Conservation (phyloP, 2,113 vertebrate species). For the Piprites chloris region DNA sequence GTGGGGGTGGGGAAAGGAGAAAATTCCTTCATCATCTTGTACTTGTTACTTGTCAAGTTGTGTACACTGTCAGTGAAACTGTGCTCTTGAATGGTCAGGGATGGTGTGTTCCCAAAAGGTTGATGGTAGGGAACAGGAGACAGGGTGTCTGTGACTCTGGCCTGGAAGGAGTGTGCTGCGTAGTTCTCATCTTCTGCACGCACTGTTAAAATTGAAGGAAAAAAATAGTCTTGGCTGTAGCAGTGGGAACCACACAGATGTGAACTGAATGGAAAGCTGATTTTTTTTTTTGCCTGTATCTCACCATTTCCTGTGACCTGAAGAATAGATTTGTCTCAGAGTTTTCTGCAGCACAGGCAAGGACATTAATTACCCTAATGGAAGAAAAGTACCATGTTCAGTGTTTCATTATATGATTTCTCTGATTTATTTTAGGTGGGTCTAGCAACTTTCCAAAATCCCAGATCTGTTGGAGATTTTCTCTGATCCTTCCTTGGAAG, state of each 20-base stretch:
- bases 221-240: neutral
- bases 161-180: neutral
- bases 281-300: neutral
- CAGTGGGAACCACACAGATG: slow-evolving; percentile 25
- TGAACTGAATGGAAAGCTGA: slow-evolving; percentile 1
- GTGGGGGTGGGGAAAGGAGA: neutral
- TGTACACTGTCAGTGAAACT: neutral
- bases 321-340: neutral
- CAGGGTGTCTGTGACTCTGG: neutral
- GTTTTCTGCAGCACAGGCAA: neutral
- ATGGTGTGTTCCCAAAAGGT: neutral
- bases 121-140: neutral
- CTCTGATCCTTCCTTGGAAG: neutral
- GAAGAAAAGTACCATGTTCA: neutral
- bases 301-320: slow-evolving; percentile 27
- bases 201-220: neutral
- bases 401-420: neutral
- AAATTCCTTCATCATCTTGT: neutral
- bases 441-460: neutral
- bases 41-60: neutral
- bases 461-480: neutral
- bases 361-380: neutral
- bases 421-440: neutral
- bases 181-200: slow-evolving; percentile 31
- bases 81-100: neutral